Conservation (phyloP, 37 sponge, comb jelly and placozoan species). For the Cladorhizidae sp. region DNA sequence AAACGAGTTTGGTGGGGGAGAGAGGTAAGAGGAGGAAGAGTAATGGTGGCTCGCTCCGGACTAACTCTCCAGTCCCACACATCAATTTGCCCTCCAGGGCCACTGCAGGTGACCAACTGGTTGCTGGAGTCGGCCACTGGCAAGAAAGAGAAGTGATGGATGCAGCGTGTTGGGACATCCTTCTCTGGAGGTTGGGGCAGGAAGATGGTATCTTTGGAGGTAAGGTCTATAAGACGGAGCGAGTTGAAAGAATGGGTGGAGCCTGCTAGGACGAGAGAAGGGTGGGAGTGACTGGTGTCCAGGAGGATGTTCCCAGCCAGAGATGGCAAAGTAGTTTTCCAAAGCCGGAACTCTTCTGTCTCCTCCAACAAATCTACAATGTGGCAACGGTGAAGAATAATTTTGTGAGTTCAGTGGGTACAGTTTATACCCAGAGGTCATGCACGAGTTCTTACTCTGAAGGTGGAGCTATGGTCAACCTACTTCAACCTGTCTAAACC, state of each 20-base stretch:
- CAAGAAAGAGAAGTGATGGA: constrained; percentile 9
- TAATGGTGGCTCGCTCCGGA: not conserved
- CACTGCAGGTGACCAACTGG: constrained; percentile 25
- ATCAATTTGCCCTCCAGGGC: not conserved
- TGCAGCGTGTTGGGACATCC: too few species aligned
- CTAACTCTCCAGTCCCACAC: constrained; percentile 25
- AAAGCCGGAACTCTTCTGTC: not conserved
- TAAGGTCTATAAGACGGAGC: constrained; percentile 18
- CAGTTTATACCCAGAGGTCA: too few species aligned
- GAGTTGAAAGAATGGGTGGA: constrained; percentile 3
- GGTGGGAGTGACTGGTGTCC: constrained; percentile 12
- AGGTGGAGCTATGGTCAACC: too few species aligned
- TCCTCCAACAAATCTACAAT: constrained; percentile 7
- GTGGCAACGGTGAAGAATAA: too few species aligned
- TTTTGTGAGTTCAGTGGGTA: too few species aligned
- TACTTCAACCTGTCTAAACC: not conserved
- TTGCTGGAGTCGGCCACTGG: not conserved
- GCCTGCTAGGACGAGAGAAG: constrained; percentile 19
- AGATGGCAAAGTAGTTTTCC: not conserved
- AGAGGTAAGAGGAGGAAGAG: not conserved
- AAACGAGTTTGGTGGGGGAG: not conserved
- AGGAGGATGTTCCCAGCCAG: not conserved
- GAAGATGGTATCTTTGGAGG: constrained; percentile 11
- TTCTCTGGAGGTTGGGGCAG: not conserved
- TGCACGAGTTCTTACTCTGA: too few species aligned